Evolutionary conservation across 2,888 invertebrate species (phyloP).

Genomic region (Andrena marginata): DNA sequence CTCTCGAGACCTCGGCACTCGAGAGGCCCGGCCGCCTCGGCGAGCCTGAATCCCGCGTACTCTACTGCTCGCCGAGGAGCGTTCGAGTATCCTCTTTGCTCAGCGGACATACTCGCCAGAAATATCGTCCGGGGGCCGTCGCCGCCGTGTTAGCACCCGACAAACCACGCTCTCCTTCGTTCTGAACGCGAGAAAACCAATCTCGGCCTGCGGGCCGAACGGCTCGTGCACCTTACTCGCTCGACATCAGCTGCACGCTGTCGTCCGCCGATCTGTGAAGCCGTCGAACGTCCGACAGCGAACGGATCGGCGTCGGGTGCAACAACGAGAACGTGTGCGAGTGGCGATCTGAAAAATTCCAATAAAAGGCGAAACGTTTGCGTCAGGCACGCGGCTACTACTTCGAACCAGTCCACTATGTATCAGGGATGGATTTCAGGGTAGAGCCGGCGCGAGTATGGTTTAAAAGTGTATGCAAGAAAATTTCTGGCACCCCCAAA

Average conservation of each 20-base stretch:
- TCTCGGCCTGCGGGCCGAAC: conserved; percentile 32
- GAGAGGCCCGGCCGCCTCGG: conserved; percentile 19
- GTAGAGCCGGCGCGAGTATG: too few species aligned
- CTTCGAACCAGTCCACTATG: neutral
- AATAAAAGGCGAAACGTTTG: conserved; percentile 8
- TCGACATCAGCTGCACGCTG: conserved; percentile 86
- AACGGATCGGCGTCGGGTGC: conserved; percentile 86
- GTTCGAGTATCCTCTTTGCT: conserved; percentile 4
- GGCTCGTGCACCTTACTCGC: conserved; percentile 75
- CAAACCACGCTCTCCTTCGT: conserved; percentile 31
- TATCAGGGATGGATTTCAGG: neutral
- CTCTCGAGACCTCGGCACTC: conserved; percentile 10
- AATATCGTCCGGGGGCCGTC: conserved; percentile 16
- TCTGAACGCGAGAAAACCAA: conserved; percentile 35
- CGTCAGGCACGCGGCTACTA: neutral
- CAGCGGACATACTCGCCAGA: conserved; percentile 12
- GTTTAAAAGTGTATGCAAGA: too few species aligned
- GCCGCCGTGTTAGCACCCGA: conserved; percentile 28
- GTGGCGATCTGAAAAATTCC: conserved; percentile 82
- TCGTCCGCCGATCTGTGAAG: conserved; percentile 85
- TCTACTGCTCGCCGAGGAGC: conserved; percentile 7
- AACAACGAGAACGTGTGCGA: conserved; percentile 86
- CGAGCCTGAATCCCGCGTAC: conserved; percentile 15
- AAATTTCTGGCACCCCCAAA: too few species aligned
- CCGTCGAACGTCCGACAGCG: conserved; percentile 86